Evolutionary conservation across 2,113 vertebrate genomes (phyloP).

Genomic region (Romanogobio albipinnatus): DNA sequence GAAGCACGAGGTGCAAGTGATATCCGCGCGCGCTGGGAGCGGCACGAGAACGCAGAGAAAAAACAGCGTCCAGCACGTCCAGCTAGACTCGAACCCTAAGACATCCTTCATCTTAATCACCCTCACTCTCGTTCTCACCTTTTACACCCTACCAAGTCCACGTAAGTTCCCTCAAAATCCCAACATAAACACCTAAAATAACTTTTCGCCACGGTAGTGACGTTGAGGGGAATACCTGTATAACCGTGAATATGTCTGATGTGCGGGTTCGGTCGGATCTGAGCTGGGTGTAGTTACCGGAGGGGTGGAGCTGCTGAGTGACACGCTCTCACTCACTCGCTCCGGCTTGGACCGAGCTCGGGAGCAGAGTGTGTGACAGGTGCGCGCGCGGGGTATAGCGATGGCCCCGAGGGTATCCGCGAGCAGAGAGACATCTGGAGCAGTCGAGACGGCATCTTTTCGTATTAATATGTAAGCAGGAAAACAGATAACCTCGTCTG

Average conservation of each 20-base stretch:
- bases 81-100: not conserved
- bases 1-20: slow-evolving; percentile 40
- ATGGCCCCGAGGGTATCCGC: slow-evolving; percentile 43
- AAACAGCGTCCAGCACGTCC: slow-evolving; percentile 15
- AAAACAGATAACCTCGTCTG: slow-evolving; percentile 21
- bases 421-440: slow-evolving; percentile 32
- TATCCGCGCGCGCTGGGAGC: slow-evolving; percentile 35
- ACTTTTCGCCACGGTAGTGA: slow-evolving; percentile 17
- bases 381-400: slow-evolving; percentile 20
- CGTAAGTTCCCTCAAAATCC: slow-evolving; percentile 15
- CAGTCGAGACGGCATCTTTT: slow-evolving; percentile 29
- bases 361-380: slow-evolving; percentile 42
- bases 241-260: not conserved
- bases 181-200: slow-evolving; percentile 3
- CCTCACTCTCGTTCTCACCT: not conserved
- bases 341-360: slow-evolving; percentile 4
- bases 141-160: slow-evolving; percentile 7
- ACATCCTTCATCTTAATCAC: slow-evolving; percentile 13
- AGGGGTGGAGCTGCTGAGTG: slow-evolving; percentile 48
- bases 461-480: slow-evolving; percentile 31
- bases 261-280: slow-evolving; percentile 25
- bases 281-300: slow-evolving; percentile 34
- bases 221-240: slow-evolving; percentile 29
- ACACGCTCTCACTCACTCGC: slow-evolving; percentile 30
- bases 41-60: slow-evolving; percentile 25